Evolutionary conservation across 2,113 vertebrate genomes (phyloP), one percentile per base, ranked within the genome.

Genomic region (Hippocampus mohnikei): DNA sequence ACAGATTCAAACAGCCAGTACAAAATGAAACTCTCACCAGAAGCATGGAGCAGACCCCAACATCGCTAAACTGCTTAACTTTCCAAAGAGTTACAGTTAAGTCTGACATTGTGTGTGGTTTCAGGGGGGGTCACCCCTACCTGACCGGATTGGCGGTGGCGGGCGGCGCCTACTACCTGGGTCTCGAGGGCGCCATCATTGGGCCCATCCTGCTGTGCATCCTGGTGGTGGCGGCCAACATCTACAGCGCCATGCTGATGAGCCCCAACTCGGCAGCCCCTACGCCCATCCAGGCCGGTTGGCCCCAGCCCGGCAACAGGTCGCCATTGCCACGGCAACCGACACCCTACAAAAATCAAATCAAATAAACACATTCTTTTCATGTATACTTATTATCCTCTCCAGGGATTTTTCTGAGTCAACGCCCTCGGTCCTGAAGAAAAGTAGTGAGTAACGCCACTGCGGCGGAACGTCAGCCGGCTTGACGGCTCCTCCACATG

Each of bases 141-240:
- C 88, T 99, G 83, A 99, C 97, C 0, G 97, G 97, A 41, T 88
- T 99, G 68, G 97, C 97, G 0, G 97, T 99, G 72, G 97, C 97
- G 63, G 97, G 97, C 0, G 97, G 97, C 42, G 96, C 96, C 0
- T 99, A 99, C 86, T 99, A 98, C 81, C 88, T 98, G 63, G 97
- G 97, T 52, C 89, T 99, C 58, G 97, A 99, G 87, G 97, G 97
- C 42, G 97, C 97, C 8, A 99, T 99, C 84, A 97, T 99, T 15
- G 97, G 97, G 64, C 97, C 97, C 69, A 99, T 99, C 81, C 94
- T 99, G 9, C 96, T 99, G 70, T 99, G 97, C 83, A 96, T 96
- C 84, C 93, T 99, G 63, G 96, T 99, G 73, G 97, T 98, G 67
- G 97, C 97, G 27, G 95, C 96, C 67, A 99, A 99, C 87, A 98